These are phyloP conservation scores for Fragum fragum DNA, from an alignment of 2,888 invertebrate genomes.

Conservation along the genomic window DNA sequence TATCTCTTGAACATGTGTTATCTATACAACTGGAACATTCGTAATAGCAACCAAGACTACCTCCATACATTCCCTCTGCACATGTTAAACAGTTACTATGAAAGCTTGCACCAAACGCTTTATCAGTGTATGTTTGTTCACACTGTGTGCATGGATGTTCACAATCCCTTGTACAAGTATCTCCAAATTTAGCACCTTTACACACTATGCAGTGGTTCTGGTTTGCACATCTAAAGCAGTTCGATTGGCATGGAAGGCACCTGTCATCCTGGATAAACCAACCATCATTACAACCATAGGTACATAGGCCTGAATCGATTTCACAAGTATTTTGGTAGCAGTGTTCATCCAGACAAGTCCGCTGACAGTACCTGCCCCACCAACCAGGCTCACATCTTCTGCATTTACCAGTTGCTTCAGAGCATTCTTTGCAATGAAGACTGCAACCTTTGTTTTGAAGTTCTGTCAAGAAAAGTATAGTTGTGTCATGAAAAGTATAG, in stretches of 20 bases:
- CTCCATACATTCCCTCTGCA: slow-evolving; percentile 5
- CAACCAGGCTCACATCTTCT: slow-evolving; percentile 3
- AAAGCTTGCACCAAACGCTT: background rate
- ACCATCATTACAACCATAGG: slow-evolving; percentile 9
- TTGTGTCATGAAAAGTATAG: too few species aligned
- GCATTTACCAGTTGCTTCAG: background rate
- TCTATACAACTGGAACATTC: background rate
- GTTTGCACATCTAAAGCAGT: slow-evolving; percentile 10
- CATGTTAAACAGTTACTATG: background rate
- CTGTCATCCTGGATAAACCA: background rate
- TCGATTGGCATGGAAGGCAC: background rate
- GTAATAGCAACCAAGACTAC: background rate
- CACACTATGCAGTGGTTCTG: background rate
- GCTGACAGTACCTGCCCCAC: background rate
- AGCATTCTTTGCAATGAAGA: slow-evolving; percentile 3
- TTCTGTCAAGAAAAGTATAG: background rate
- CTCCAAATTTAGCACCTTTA: slow-evolving; percentile 18
- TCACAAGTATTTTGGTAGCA: background rate
- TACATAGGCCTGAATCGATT: background rate
- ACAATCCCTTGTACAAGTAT: background rate
- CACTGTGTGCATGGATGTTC: background rate
- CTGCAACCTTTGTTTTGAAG: background rate
- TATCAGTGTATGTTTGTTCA: background rate
- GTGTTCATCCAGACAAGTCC: background rate
- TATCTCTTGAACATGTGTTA: background rate